Percentiles rank a stretch among this genome's conserved stretches.
Conservation (phyloP, 2,113 vertebrate species). For the Perca fluviatilis region DNA sequence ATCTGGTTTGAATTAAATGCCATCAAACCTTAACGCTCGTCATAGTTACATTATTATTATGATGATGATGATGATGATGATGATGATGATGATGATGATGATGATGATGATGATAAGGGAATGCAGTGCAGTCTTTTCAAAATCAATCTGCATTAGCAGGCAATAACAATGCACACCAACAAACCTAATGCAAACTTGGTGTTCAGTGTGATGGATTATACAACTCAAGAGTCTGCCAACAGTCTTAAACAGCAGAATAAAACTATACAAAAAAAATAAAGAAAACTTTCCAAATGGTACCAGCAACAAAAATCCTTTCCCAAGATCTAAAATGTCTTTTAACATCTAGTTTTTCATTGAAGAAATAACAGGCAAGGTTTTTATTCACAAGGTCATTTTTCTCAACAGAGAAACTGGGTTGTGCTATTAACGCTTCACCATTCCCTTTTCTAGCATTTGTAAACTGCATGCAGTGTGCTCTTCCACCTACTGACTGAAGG, state of each 20-base stretch:
- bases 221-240: conserved; percentile 4
- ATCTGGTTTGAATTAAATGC: background rate
- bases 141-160: background rate
- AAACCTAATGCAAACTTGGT: background rate
- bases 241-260: conserved; percentile 6
- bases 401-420: background rate
- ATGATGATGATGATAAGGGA: background rate
- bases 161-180: conserved; percentile 3
- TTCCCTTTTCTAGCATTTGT: background rate
- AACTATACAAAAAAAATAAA: conserved; percentile 4
- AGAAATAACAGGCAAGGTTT: background rate
- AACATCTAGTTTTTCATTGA: background rate
- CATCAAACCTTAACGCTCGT: background rate
- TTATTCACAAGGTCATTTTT: background rate
- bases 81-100: background rate
- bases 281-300: background rate
- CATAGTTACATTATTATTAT: background rate
- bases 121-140: background rate
- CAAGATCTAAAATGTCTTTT: background rate
- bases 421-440: background rate
- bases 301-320: background rate
- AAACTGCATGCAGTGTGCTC: background rate
- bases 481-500: conserved; percentile 1
- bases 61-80: background rate
- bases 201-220: conserved; percentile 27